Evolutionary conservation across 2,888 invertebrate genomes (phyloP), one percentile per base, ranked within the genome.

Genomic region (Athrips mouffetella): DNA sequence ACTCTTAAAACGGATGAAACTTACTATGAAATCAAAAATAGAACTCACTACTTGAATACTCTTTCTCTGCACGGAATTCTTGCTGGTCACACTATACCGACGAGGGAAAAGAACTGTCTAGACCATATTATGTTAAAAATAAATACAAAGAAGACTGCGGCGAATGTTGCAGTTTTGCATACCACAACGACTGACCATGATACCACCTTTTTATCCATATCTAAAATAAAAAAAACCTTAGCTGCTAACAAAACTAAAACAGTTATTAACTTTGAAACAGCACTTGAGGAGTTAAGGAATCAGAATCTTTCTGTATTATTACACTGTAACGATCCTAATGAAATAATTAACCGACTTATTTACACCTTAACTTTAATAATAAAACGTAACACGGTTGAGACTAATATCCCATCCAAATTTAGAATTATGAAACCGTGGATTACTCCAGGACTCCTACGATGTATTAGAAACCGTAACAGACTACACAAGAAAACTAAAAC

Each of bases 101-200:
- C 39, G 4, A 18, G 39, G 11, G 39, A 11, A 7, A 20, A 20
- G 20, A 39, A 39, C 21, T 39, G 39, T n/a, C 21, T 39, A 3
- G 39, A 39, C n/a, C 39, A 39, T 11, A 6, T 20, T 2, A 39
- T 39, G 39, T 7, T 39, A 3, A 39, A 39, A 39, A 20, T 39
- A 39, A 8, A 39, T 39, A 3, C 2, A 3, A 18, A 8, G 2
- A 18, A 20, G 11, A 2, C 2, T n/a, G 2, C 20, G 3, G 39
- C 39, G 5, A 3, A 3, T 18, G n/a, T 39, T 5, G 39, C 39
- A 2, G 20, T 39, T 10, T 10, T 39, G n/a, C 21, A 18, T 10
- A 39, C 39, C 5, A 7, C 39, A 2, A 39, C 21, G 3, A 39
- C 39, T 39, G 39, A 39, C 15, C 39, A 39, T 20, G 4, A 20